Base-by-base conservation (phyloP, 2,113 vertebrate species). In the Ictalurus furcatus region DNA sequence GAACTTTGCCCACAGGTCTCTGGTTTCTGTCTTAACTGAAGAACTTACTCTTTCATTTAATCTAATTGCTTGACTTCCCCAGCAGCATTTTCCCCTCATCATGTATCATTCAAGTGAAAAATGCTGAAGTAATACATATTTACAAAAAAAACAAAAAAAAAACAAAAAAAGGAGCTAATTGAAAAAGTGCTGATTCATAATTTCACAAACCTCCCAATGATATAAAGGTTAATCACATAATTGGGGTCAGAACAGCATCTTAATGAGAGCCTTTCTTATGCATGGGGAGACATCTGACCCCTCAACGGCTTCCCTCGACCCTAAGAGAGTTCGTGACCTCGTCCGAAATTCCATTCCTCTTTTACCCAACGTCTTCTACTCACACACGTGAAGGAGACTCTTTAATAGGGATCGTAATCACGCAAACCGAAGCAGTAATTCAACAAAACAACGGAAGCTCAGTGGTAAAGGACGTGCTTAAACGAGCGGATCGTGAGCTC, bases 21-120 rank as follows among this genome's bases (percentile, higher is more conserved):
- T 90, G 90, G 82, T 92, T 92, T 91, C 92, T 28, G 63, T 90
- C 88, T 89, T 86, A 87, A 89, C 88, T 86, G 81, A 87, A 90
- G 87, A 91, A 89, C 85, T 88, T 85, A 88, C 89, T 87, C 87
- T 69, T 78, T 91, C 87, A 89, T 87, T 91, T 91, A 92, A 91
- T 90, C 89, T 92, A 90, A 92, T 91, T 90, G 87, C 89, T 90
- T 87, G 88, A 85, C 88, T 86, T 82, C 87, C 90, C 67, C 67
- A 0, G 86, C 61, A 86, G 86, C 76, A 90, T 84, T 74, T 71
- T 79, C 83, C 84, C 78, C 69, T 89, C 73, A 48, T 71, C 44
- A 2, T 44, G 34, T 8, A n/a, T 80, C 71, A 61, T 25, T 34
- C 28, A 12, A 73, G 74, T 19, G 9, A 76, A 84, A 91, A 81